These are phyloP conservation scores for Chymomyza caudatula DNA, from an alignment of 2,888 invertebrate genomes.

Conservation along the genomic window DNA sequence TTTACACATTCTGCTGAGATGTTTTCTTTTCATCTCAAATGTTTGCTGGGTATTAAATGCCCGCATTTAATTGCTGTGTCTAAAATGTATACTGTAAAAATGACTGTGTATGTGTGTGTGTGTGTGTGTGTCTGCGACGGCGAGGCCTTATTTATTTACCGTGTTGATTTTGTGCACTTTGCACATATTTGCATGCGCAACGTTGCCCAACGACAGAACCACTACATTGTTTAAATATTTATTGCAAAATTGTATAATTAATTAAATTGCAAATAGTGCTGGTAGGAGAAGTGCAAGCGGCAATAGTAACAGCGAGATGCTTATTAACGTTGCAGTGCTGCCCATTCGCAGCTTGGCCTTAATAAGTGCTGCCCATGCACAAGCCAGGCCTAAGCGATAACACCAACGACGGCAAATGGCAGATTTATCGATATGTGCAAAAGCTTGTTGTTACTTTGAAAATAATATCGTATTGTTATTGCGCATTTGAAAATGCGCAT, in stretches of 20 bases:
- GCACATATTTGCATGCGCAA: constrained; percentile 44
- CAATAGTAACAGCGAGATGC: not conserved
- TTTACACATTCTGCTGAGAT: not conserved
- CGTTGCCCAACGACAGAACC: not conserved
- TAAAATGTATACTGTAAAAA: not conserved
- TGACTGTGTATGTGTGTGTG: not conserved
- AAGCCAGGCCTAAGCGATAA: not conserved
- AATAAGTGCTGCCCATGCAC: not conserved
- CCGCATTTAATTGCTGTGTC: not conserved
- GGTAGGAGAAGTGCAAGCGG: constrained; percentile 8
- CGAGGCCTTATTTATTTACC: constrained; percentile 44
- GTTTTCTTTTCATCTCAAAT: not conserved
- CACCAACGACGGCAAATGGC: too few relatives aligned
- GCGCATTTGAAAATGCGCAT: too few relatives aligned
- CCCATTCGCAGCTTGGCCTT: not conserved
- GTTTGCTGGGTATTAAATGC: not conserved
- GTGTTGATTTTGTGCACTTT: constrained; percentile 39
- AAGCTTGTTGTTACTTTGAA: too few relatives aligned
- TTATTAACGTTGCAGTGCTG: constrained; percentile 7
- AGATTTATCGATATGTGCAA: not conserved
- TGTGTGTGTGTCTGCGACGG: not conserved
- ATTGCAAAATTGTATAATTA: constrained; percentile 31
- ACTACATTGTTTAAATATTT: constrained; percentile 16
- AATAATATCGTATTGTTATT: too few relatives aligned
- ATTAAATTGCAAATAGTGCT: constrained; percentile 22